A percentile compares a stretch with the other conserved stretches of the same genome.
Evolutionary conservation across 2,113 vertebrate species (phyloP).

Genomic region (Pitta sordida): DNA sequence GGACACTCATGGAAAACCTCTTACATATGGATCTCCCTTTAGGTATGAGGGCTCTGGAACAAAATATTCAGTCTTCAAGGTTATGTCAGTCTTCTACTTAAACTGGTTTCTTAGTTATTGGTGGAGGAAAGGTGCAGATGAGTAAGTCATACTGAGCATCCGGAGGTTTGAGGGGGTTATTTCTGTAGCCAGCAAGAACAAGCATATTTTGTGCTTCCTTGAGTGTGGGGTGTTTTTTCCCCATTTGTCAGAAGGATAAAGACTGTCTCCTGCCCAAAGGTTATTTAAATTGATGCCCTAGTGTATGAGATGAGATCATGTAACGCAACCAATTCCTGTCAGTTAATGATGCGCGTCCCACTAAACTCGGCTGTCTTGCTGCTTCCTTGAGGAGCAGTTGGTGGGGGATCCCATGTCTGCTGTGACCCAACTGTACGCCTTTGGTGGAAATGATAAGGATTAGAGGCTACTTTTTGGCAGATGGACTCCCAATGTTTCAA

Average conservation of each 20-base stretch:
- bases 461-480: not conserved
- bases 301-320: not conserved
- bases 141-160: not conserved
- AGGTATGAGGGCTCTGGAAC: not conserved
- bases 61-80: not conserved
- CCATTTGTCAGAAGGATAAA: not conserved
- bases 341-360: not conserved
- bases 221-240: not conserved
- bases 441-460: not conserved
- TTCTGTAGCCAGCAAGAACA: not conserved
- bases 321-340: not conserved
- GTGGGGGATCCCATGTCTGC: accelerated
- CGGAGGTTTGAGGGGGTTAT: not conserved
- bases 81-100: not conserved
- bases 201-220: not conserved
- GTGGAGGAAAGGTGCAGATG: not conserved
- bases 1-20: not conserved
- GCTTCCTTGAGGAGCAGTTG: not conserved
- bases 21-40: not conserved
- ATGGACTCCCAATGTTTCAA: not conserved
- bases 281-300: not conserved
- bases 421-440: not conserved
- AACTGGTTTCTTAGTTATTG: not conserved
- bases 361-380: not conserved
- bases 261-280: not conserved